phyloP scores from a whole-genome alignment of 2,113 vertebrate genomes.

The Alligator mississippiensis region DNA sequence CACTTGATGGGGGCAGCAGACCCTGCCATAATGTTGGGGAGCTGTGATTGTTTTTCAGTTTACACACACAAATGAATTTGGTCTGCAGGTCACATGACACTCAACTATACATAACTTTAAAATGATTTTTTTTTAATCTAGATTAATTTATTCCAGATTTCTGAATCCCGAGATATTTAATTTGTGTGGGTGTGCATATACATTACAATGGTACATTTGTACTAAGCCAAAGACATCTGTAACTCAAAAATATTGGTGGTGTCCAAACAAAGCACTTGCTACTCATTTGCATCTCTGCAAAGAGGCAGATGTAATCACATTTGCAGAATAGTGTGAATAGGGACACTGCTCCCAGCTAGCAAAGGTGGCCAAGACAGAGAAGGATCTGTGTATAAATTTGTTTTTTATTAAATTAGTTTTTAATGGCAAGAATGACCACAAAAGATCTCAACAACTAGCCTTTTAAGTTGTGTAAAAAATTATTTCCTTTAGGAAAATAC shows the following conservation, averaged over 20 bases:
- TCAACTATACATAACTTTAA: background rate
- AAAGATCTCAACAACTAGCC: background rate
- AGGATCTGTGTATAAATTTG: background rate
- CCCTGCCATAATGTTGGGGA: too few relatives aligned
- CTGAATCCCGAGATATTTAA: background rate
- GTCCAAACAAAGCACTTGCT: background rate
- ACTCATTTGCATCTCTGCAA: background rate
- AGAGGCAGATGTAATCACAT: background rate
- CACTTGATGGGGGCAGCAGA: too few relatives aligned
- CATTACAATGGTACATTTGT: fast-evolving
- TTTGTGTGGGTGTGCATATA: background rate
- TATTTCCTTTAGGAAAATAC: background rate
- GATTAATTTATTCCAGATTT: background rate
- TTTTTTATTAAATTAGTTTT: background rate
- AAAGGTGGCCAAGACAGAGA: background rate
- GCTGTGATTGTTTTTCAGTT: background rate
- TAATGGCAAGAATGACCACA: background rate
- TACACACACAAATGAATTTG: background rate
- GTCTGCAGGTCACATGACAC: background rate
- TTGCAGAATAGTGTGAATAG: background rate
- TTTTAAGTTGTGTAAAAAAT: background rate
- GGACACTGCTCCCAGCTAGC: background rate
- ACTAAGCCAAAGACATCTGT: background rate
- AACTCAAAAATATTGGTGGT: background rate
- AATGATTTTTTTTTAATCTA: background rate